These are phyloP conservation scores for Pempheris klunzingeri DNA, from an alignment of 2,797 vertebrate species.

Conservation along the genomic window DNA sequence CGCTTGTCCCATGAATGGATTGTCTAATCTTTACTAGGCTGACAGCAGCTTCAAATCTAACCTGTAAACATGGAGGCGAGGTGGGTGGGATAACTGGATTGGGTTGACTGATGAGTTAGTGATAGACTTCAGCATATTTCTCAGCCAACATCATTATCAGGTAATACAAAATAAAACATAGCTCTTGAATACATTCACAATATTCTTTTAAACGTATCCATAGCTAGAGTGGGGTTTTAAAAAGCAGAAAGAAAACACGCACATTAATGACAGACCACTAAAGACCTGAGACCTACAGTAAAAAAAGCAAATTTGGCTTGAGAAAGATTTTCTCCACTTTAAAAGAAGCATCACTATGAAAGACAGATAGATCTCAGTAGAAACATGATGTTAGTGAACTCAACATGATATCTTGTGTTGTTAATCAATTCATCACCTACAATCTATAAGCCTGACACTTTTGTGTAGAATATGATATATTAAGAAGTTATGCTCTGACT, in stretches of 20 bases:
- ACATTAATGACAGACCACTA: conserved; percentile 48
- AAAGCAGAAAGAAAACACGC: conserved; percentile 52
- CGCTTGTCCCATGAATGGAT: conserved; percentile 56
- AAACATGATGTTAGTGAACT: conserved; percentile 64
- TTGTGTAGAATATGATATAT: conserved; percentile 27
- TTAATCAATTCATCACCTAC: conserved; percentile 50
- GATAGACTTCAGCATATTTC: conserved; percentile 51
- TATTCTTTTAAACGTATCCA: conserved; percentile 58
- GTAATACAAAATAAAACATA: conserved; percentile 50
- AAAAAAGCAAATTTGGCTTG: conserved; percentile 78
- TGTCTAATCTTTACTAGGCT: conserved; percentile 49
- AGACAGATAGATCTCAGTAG: conserved; percentile 60
- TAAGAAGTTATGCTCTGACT: conserved; percentile 8
- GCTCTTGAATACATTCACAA: conserved; percentile 73
- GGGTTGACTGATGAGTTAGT: conserved; percentile 34
- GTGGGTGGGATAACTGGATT: conserved; percentile 45
- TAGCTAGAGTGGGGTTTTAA: conserved; percentile 53
- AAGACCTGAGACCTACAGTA: conserved; percentile 80
- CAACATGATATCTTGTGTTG: conserved; percentile 40
- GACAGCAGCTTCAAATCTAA: conserved; percentile 48
- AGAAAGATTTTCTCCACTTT: conserved; percentile 72
- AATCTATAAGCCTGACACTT: conserved; percentile 29
- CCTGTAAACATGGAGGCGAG: conserved; percentile 65
- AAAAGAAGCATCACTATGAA: conserved; percentile 58
- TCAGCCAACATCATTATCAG: conserved; percentile 41